Evolutionary conservation across 2,797 vertebrate genomes (phyloP).

Genomic region (Etheostoma nigrum): DNA sequence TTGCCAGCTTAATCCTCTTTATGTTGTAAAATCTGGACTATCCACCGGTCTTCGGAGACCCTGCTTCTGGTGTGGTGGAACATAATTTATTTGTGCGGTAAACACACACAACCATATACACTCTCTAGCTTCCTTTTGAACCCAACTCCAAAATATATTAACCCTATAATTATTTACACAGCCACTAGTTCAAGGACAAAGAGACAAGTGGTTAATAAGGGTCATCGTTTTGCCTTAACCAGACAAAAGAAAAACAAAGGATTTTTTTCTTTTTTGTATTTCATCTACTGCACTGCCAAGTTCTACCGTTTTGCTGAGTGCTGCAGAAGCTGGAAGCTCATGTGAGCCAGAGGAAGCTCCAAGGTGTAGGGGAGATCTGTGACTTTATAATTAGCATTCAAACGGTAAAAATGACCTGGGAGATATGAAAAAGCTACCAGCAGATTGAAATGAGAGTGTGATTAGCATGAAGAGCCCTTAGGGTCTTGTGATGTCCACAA

Average conservation of each 20-base stretch:
- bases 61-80: conserved; percentile 25
- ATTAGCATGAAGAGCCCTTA: conserved; percentile 20
- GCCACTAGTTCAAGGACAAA: conserved; percentile 53
- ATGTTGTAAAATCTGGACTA: conserved; percentile 54
- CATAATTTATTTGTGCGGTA: neutral
- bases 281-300: conserved; percentile 1
- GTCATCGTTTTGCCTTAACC: conserved; percentile 41
- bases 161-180: conserved; percentile 42
- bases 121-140: conserved; percentile 5
- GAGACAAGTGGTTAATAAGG: conserved; percentile 56
- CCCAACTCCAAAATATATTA: conserved; percentile 26
- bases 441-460: conserved; percentile 15
- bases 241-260: conserved; percentile 39
- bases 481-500: conserved; percentile 39
- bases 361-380: conserved; percentile 23
- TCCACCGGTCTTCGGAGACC: conserved; percentile 35
- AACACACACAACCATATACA: neutral
- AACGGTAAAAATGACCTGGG: conserved; percentile 18
- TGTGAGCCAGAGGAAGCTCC: conserved; percentile 13
- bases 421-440: conserved; percentile 25
- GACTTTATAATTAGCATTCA: conserved; percentile 51
- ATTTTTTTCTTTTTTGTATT: conserved; percentile 12
- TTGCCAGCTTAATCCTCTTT: conserved; percentile 65
- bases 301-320: conserved; percentile 17
- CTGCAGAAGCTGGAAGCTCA: conserved; percentile 16